Evolutionary conservation across 1,140 invertebrate genomes (phyloP).

Genomic region (Melitaea cinxia): DNA sequence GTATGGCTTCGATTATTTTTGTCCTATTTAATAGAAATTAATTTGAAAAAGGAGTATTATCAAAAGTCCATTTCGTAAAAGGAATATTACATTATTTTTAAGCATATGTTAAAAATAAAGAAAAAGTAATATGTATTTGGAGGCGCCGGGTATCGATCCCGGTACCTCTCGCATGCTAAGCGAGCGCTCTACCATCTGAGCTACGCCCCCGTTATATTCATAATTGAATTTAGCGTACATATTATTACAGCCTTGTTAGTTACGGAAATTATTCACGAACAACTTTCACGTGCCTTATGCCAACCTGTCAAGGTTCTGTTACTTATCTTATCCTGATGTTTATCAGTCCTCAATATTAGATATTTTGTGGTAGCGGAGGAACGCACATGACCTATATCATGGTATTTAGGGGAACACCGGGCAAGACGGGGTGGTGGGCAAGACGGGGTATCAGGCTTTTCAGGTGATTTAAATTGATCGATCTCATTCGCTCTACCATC

Average conservation of each 20-base stretch:
- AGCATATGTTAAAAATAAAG: constrained; percentile 7
- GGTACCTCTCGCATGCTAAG: constrained; percentile 54
- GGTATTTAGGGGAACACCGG: no score
- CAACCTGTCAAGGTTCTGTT: constrained; percentile 33
- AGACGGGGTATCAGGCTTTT: no score
- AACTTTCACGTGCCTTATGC: constrained; percentile 37
- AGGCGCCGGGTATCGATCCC: constrained; percentile 54
- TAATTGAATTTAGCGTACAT: background rate
- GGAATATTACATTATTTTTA: no score
- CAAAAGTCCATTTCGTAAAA: no score
- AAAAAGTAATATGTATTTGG: constrained; percentile 29
- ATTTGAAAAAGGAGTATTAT: no score
- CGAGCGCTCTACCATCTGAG: constrained; percentile 52
- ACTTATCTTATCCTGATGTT: constrained; percentile 40
- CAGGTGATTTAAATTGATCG: no score
- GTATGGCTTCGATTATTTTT: no score
- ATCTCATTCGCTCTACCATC: no score
- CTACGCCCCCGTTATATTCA: constrained; percentile 27
- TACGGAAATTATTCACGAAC: constrained; percentile 14
- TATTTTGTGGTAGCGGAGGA: constrained; percentile 6
- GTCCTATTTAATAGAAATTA: no score
- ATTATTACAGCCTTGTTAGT: constrained; percentile 31
- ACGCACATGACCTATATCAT: background rate
- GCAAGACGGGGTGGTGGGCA: no score
- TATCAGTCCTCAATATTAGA: constrained; percentile 21